Evolutionary conservation across 2,888 invertebrate species (phyloP).

Genomic region (Thereva nobilitata): DNA sequence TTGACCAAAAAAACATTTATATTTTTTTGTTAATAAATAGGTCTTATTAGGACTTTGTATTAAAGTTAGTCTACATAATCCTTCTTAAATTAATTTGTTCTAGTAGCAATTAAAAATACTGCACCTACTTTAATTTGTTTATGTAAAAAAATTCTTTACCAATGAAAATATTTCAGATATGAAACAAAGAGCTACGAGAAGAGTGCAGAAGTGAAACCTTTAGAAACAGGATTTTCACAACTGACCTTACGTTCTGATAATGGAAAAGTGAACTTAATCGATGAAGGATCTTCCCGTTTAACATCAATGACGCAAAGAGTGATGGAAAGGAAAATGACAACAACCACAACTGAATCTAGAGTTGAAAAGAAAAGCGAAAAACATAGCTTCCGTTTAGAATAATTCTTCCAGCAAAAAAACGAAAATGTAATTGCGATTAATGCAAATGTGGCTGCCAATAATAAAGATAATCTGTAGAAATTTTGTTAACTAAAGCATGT

Average conservation of each 20-base stretch:
- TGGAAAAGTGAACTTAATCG: slow-evolving; percentile 55
- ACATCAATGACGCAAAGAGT: slow-evolving; percentile 58
- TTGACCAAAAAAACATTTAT: too few relatives aligned
- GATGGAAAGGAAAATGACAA: slow-evolving; percentile 57
- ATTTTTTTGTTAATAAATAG: too few relatives aligned
- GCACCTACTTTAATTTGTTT: not conserved
- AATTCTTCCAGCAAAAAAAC: slow-evolving; percentile 35
- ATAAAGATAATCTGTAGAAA: too few relatives aligned
- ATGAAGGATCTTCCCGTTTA: slow-evolving; percentile 55
- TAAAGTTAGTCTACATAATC: too few relatives aligned
- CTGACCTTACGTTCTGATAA: slow-evolving; percentile 54
- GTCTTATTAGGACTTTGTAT: too few relatives aligned
- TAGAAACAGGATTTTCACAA: slow-evolving; percentile 55
- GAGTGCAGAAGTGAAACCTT: slow-evolving; percentile 50
- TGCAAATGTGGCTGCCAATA: not conserved
- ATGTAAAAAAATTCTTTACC: not conserved
- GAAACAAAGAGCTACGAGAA: slow-evolving; percentile 58
- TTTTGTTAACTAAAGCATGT: too few relatives aligned
- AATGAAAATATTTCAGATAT: slow-evolving; percentile 49
- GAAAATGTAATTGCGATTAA: not conserved
- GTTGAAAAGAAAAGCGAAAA: slow-evolving; percentile 57
- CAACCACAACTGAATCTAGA: slow-evolving; percentile 56
- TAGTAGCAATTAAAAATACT: not conserved
- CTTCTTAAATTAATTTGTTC: too few relatives aligned
- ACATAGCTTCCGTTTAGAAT: slow-evolving; percentile 58